Evolutionary conservation across 2,888 invertebrate genomes (phyloP).

Genomic region (Eupithecia centaureata): DNA sequence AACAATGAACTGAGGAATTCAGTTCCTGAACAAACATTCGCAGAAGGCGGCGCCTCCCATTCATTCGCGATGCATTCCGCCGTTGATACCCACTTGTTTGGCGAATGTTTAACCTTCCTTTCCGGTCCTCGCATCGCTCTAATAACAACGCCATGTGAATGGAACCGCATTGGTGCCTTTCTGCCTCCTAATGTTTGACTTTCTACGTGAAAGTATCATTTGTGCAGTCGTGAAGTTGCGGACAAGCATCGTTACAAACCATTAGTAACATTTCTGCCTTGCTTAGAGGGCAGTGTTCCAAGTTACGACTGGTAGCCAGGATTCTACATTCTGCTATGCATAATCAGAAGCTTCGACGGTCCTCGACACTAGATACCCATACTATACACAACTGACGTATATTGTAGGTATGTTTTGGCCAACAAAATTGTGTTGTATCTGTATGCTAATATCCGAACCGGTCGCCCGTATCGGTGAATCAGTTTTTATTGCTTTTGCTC

Average conservation of each 20-base stretch:
- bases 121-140: slow-evolving; percentile 70
- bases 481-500: slow-evolving; percentile 50
- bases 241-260: slow-evolving; percentile 64
- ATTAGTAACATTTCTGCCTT: slow-evolving; percentile 69
- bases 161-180: slow-evolving; percentile 63
- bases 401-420: slow-evolving; percentile 34
- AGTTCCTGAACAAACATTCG: slow-evolving; percentile 68
- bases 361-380: slow-evolving; percentile 34
- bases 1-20: slow-evolving; percentile 74
- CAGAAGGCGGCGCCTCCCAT: slow-evolving; percentile 66
- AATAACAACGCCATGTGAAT: slow-evolving; percentile 73
- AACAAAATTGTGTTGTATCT: slow-evolving; percentile 38
- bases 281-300: slow-evolving; percentile 55
- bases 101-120: slow-evolving; percentile 70
- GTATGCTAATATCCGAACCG: slow-evolving; percentile 47
- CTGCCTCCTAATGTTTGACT: slow-evolving; percentile 69
- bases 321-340: slow-evolving; percentile 57
- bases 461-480: slow-evolving; percentile 48
- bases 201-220: slow-evolving; percentile 80
- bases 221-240: slow-evolving; percentile 62
- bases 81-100: slow-evolving; percentile 64
- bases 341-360: slow-evolving; percentile 53
- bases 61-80: slow-evolving; percentile 59
- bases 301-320: slow-evolving; percentile 43
- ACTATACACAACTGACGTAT: slow-evolving; percentile 36